phyloP scores from a whole-genome alignment of 2,797 vertebrate species.

The Dryobates pubescens region DNA sequence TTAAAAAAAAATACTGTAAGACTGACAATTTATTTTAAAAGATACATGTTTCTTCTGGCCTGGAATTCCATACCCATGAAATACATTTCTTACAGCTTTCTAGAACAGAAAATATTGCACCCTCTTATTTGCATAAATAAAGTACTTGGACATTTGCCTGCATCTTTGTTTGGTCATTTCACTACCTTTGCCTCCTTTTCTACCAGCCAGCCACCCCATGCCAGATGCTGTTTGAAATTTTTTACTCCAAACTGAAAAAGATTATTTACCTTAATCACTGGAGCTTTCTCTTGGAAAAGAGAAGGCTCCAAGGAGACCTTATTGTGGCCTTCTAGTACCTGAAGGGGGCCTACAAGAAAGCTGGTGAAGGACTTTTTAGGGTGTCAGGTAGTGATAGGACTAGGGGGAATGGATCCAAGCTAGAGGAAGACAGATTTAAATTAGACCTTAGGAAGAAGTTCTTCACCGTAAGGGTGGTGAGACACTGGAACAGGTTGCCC shows the following conservation, averaged over 20 bases:
- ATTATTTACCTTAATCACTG: not conserved
- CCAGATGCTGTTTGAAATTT: not conserved
- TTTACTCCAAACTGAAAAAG: not conserved
- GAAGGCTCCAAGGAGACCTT: too few species aligned
- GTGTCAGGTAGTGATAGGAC: too few species aligned
- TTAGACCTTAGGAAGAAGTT: too few species aligned
- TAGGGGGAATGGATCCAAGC: too few species aligned
- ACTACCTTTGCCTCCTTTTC: not conserved
- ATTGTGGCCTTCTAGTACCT: too few species aligned
- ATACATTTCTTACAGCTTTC: not conserved
- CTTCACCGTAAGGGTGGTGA: too few species aligned
- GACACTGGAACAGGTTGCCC: too few species aligned
- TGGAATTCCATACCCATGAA: not conserved
- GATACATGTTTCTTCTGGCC: not conserved
- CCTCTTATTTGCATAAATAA: not conserved
- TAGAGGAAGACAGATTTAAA: too few species aligned
- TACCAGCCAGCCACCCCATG: not conserved
- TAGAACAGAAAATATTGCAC: not conserved
- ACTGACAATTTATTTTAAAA: slow-evolving; percentile 43
- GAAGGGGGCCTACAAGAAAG: too few species aligned
- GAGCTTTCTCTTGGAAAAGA: too few species aligned
- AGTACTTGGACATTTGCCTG: not conserved
- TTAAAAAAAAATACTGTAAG: not conserved
- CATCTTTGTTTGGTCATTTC: not conserved
- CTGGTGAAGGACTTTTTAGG: too few species aligned